Evolutionary conservation across 2,888 invertebrate species (phyloP).

Genomic region (Himalopsyche tibetana): DNA sequence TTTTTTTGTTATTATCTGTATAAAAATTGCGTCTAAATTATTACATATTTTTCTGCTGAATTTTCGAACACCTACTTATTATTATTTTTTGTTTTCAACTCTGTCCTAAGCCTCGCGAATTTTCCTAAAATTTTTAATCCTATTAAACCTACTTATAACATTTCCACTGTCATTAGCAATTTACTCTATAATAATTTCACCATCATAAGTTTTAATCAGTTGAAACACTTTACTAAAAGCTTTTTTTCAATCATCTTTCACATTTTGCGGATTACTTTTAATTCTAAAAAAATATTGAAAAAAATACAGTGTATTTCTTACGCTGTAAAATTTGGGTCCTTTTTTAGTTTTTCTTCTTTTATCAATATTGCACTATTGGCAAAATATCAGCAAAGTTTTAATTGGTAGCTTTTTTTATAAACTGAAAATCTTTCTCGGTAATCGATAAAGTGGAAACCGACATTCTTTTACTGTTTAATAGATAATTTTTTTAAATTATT

Average conservation of each 20-base stretch:
- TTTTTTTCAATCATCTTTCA: slow-evolving; percentile 20
- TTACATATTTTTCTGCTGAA: neutral
- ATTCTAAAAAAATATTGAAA: neutral
- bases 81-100: neutral
- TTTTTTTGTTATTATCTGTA: no score
- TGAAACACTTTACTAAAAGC: slow-evolving; percentile 21
- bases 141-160: slow-evolving; percentile 15
- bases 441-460: no score
- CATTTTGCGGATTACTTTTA: slow-evolving; percentile 10
- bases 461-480: no score
- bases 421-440: no score
- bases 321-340: no score
- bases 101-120: slow-evolving; percentile 10
- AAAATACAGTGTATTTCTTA: neutral
- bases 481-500: no score
- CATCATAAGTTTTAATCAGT: slow-evolving; percentile 25
- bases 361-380: no score
- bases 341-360: no score
- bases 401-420: no score
- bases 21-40: neutral
- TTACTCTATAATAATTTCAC: slow-evolving; percentile 8
- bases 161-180: slow-evolving; percentile 22
- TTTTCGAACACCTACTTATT: neutral
- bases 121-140: slow-evolving; percentile 12
- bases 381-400: no score